Percentiles rank a stretch among this genome's conserved stretches.
These are phyloP conservation scores for Rhingia rostrata DNA, from an alignment of 2,888 invertebrate genomes.

Conservation along the genomic window DNA sequence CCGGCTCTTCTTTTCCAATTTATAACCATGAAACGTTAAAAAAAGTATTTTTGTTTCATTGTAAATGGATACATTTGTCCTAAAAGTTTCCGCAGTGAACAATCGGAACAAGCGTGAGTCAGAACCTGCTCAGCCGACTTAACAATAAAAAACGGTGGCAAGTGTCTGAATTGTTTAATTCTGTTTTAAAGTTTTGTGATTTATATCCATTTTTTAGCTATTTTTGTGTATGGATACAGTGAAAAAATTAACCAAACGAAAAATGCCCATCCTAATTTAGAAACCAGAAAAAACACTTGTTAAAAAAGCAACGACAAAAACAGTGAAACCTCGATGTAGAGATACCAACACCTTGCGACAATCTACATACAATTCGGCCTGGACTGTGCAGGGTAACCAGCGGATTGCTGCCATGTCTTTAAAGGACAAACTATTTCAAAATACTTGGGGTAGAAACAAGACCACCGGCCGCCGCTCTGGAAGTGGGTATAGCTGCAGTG, in stretches of 20 bases:
- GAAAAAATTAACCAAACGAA: constrained; percentile 9
- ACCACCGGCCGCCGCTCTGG: constrained; percentile 82
- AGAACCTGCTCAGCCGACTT: constrained; percentile 47
- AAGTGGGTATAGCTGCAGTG: constrained; percentile 83
- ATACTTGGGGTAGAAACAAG: constrained; percentile 82
- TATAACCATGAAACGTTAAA: constrained; percentile 41
- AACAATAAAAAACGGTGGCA: constrained; percentile 60
- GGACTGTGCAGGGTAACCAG: constrained; percentile 9
- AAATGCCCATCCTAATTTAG: constrained; percentile 53
- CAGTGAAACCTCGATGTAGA: constrained; percentile 41
- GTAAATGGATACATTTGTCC: constrained; percentile 55
- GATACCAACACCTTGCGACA: constrained; percentile 37
- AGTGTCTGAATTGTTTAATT: constrained; percentile 56
- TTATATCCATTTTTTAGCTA: constrained; percentile 51
- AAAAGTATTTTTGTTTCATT: constrained; percentile 38
- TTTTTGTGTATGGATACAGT: constrained; percentile 39
- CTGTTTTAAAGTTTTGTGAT: constrained; percentile 41
- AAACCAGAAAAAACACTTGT: constrained; percentile 58
- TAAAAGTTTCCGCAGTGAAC: constrained; percentile 41
- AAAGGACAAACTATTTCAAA: constrained; percentile 82
- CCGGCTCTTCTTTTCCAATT: constrained; percentile 38
- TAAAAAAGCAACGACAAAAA: constrained; percentile 10
- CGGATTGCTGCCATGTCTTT: constrained; percentile 68
- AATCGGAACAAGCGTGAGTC: constrained; percentile 55
- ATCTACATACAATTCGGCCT: constrained; percentile 54